These are phyloP conservation scores for Tor tambroides DNA, from an alignment of 2,113 vertebrate genomes.

Conservation along the genomic window DNA sequence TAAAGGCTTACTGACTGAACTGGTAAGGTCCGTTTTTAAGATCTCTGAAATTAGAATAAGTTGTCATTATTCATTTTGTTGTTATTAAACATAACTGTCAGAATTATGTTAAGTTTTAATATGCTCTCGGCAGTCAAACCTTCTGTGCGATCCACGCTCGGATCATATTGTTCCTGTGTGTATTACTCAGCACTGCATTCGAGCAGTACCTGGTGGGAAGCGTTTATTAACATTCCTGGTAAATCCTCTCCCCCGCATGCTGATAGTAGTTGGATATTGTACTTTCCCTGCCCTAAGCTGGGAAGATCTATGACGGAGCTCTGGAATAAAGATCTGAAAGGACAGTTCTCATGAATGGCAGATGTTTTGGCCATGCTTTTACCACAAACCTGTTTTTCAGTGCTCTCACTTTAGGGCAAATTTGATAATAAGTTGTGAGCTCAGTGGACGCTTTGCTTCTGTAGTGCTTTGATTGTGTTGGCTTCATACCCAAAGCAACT, in stretches of 20 bases:
- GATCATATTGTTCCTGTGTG: conserved; percentile 13
- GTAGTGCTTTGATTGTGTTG: conserved; percentile 51
- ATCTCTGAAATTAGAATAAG: conserved; percentile 21
- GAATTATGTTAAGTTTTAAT: neutral
- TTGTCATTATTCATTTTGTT: neutral
- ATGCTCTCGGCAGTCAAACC: neutral
- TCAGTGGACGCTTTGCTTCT: conserved; percentile 49
- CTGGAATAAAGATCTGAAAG: conserved; percentile 48
- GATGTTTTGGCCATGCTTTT: conserved; percentile 62
- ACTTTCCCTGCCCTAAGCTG: conserved; percentile 30
- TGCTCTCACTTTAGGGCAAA: conserved; percentile 51
- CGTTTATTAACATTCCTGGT: conserved; percentile 40
- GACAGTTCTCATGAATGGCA: conserved; percentile 51
- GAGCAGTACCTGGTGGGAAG: conserved; percentile 6
- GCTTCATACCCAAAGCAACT: conserved; percentile 54
- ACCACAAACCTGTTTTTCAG: conserved; percentile 37
- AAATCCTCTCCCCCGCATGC: conserved; percentile 32
- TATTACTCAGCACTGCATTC: neutral
- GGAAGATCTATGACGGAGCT: conserved; percentile 23
- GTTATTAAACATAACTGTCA: neutral
- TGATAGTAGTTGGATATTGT: conserved; percentile 25
- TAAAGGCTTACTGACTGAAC: conserved; percentile 23
- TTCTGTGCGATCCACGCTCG: neutral
- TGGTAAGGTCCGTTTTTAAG: conserved; percentile 16
- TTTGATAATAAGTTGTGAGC: conserved; percentile 54